Evolutionary conservation across 1,140 invertebrate species (phyloP).

Genomic region (Bombyx mandarina): DNA sequence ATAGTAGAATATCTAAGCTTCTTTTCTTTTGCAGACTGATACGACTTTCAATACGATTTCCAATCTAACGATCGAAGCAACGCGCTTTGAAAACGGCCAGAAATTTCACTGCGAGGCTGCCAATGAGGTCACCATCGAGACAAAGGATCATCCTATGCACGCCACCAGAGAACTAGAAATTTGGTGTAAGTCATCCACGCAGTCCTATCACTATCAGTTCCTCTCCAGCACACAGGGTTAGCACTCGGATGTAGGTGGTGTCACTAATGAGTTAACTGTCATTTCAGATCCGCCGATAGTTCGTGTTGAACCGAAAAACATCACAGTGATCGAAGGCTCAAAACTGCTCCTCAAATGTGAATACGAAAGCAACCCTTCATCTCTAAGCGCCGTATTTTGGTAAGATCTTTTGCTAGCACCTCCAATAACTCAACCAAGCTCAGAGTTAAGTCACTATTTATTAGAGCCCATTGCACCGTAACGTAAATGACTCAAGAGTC

Average conservation of each 20-base stretch:
- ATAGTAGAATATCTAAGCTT: no score
- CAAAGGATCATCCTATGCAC: conserved; percentile 80
- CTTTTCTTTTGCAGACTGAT: conserved; percentile 63
- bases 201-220: not conserved
- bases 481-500: no score
- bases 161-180: conserved; percentile 81
- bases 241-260: not conserved
- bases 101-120: conserved; percentile 84
- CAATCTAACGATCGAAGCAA: conserved; percentile 82
- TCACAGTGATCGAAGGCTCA: conserved; percentile 83
- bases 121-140: conserved; percentile 83
- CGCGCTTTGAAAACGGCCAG: conserved; percentile 84
- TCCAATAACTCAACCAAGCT: not conserved
- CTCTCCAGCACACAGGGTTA: not conserved
- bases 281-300: conserved; percentile 86
- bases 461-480: no score
- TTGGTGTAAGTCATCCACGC: conserved; percentile 79
- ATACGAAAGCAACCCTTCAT: conserved; percentile 86
- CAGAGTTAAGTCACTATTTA: no score
- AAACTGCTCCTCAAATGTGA: conserved; percentile 83
- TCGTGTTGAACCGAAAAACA: conserved; percentile 77
- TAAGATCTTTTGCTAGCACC: conserved; percentile 48
- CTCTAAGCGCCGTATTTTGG: conserved; percentile 82
- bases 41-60: conserved; percentile 85
- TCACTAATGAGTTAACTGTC: not conserved